These are phyloP conservation scores for Pentalonia nigronervosa DNA, from an alignment of 1,140 invertebrate species.

Conservation along the genomic window DNA sequence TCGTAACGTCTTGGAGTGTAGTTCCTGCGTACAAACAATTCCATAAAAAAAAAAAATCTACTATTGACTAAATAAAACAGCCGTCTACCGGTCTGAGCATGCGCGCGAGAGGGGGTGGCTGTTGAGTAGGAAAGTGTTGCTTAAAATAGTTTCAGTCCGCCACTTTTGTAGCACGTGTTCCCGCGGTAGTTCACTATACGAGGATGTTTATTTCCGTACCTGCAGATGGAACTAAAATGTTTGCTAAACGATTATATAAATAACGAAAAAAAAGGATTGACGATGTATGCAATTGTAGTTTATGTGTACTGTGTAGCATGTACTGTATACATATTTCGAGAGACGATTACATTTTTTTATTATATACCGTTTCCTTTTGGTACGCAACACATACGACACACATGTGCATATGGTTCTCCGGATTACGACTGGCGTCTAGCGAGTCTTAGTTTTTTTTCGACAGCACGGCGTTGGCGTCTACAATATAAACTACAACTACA, in stretches of 20 bases:
- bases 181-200: neutral
- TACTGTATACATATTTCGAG: neutral
- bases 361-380: neutral
- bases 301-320: neutral
- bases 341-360: constrained; percentile 15
- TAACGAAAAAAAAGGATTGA: constrained; percentile 53
- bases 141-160: constrained; percentile 40
- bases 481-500: neutral
- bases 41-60: neutral
- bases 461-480: neutral
- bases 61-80: constrained; percentile 22
- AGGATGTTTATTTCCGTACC: constrained; percentile 57
- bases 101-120: constrained; percentile 15
- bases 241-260: constrained; percentile 51
- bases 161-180: constrained; percentile 47
- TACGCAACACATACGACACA: constrained; percentile 33
- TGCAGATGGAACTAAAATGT: constrained; percentile 40
- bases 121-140: neutral
- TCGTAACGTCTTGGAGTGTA: neutral
- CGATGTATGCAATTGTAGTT: neutral
- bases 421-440: neutral
- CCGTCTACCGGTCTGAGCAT: constrained; percentile 12
- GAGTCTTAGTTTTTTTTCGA: neutral
- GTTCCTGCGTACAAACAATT: constrained; percentile 14
- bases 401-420: neutral